Conservation (phyloP, 2,797 vertebrate species). For the Leuciscus waleckii region DNA sequence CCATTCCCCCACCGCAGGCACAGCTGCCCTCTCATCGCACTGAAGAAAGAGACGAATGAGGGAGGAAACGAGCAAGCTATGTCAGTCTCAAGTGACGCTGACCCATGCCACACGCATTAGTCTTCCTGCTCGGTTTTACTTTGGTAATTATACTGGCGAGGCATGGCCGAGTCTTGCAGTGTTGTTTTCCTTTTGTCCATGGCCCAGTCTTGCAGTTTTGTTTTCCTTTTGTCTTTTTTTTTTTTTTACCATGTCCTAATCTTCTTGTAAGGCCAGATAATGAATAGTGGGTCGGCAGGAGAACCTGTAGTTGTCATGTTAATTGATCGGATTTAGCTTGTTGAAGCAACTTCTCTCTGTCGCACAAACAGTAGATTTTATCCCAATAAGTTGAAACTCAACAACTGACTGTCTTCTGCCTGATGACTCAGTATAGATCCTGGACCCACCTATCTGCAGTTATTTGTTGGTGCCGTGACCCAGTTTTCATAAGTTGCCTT, state of each 20-base stretch:
- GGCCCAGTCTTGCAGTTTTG: constrained; percentile 63
- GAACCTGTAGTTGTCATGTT: constrained; percentile 65
- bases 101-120: constrained; percentile 60
- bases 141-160: constrained; percentile 72
- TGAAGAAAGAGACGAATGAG: constrained; percentile 63
- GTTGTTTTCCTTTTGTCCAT: constrained; percentile 56
- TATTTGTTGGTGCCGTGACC: constrained; percentile 44
- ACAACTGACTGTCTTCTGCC: constrained; percentile 55
- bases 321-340: constrained; percentile 74
- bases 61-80: constrained; percentile 51
- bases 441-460: constrained; percentile 33
- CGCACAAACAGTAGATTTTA: constrained; percentile 55
- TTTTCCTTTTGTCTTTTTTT: constrained; percentile 56
- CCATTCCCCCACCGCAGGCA: constrained; percentile 29
- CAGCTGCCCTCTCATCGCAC: constrained; percentile 57
- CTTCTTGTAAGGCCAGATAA: constrained; percentile 74
- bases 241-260: constrained; percentile 61
- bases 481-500: constrained; percentile 57
- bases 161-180: constrained; percentile 63
- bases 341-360: constrained; percentile 67
- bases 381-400: constrained; percentile 54
- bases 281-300: constrained; percentile 72
- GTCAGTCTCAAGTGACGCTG: constrained; percentile 52
- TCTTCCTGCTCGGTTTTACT: constrained; percentile 62
- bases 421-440: constrained; percentile 45